Evolutionary conservation across 2,113 vertebrate genomes (phyloP), one percentile per base, ranked within the genome.

Genomic region (Actenoides lindsayi): DNA sequence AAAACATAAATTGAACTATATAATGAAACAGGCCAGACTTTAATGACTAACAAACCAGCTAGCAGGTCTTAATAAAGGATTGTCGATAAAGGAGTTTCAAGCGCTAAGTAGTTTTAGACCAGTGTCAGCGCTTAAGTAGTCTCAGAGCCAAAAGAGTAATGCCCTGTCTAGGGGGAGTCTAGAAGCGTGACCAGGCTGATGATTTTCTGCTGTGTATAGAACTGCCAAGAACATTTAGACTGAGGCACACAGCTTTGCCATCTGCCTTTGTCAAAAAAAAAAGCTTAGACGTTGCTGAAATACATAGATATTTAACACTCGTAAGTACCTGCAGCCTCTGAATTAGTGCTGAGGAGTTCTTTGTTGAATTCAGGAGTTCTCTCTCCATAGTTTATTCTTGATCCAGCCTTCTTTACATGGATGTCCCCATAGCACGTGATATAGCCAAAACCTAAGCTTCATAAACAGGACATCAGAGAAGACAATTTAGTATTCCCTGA

Each of bases 401-500:
- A 59, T 59, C 20, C 27, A 56, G 10, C 35, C 39, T 10, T 89
- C 50, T 80, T 83, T 44, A 27, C 13, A 3, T 15, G 16, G 18
- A 8, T 73, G 16, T 56, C 50, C 13, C 11, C 20, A 4, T 18
- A 56, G 13, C 54, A 73, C 0, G 48, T 0, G 2, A 6, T 44
- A 15, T 53, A 71, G 76, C 51, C 56, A 53, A 57, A 67, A 46
- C 3, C 41, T 92, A 37, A 69, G 14, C 25, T 77, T 87, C 44
- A 27, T 77, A 54, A 76, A 60, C 28, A 56, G 53, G 27, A 59
- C 35, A 14, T 62, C 23, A 62, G 16, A 65, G 20, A 57, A 89
- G 15, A 56, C 1, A 1, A 31, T 81, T 75, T 68, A 30, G 11
- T 62, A 64, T 63, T 73, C n/a, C 7, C 4, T 73, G 39, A 10